Base-by-base conservation (phyloP, 2,113 vertebrate species). In the Clarias macrocephalus region DNA sequence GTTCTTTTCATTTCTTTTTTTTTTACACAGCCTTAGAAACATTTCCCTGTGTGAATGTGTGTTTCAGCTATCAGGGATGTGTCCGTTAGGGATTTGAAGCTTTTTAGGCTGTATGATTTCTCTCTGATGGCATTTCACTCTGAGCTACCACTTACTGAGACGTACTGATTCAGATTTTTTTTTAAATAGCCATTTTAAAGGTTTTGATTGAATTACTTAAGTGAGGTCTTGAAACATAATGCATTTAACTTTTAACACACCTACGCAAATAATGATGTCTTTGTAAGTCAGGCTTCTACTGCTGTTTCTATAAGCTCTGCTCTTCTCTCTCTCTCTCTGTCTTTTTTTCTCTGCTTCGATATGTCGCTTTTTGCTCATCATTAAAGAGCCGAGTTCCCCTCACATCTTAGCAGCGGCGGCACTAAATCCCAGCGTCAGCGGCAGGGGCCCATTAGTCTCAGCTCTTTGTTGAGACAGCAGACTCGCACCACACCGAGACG, bases 381-480 rank as follows among this genome's bases (percentile, higher is more conserved):
- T 87, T 87, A 89, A 82, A 89, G 65, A 70, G 66, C 33, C 25
- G 30, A 23, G 30, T 63, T 48, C 66, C 80, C 28, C 57, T 88
- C 72, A 28, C 30, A 70, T 54, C 33, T 54, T 76, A 76, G 37
- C 72, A 87, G 62, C 68, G 73, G 82, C 57, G 77, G 33, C 37
- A 19, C 59, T 56, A 30, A 30, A 84, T 83, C 76, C 80, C 54
- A 85, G 90, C 85, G 82, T 90, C 84, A 91, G 89, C 90, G 83
- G 59, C 85, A 89, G 79, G 89, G 37, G 68, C 82, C 89, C 87
- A 87, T 90, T 92, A 84, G 86, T 65, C 88, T 85, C 83, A 84
- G 86, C 88, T 92, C 88, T 88, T 84, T 92, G 89, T 91, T 86
- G 86, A 90, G 90, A 92, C 94, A 94, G 93, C 92, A 92, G 92